Base-by-base conservation (phyloP, 2,888 invertebrate species). In the Shargacucullia verbasci region DNA sequence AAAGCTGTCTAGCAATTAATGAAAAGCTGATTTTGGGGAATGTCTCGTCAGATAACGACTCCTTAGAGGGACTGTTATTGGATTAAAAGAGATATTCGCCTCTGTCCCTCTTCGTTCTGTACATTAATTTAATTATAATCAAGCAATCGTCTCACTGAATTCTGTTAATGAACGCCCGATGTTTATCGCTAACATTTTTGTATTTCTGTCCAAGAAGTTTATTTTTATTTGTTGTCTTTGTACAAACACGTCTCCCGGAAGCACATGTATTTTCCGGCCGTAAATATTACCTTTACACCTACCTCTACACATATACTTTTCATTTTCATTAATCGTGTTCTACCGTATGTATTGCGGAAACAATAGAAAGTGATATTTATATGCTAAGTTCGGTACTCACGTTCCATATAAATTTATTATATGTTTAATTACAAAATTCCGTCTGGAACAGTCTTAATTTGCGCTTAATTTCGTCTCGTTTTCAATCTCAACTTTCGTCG, bases 1-100 rank as follows among this genome's bases (percentile, higher is more conserved):
- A 87, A 88, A 83, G 80, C 82, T 83, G 83, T 80, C 82, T 69
- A 81, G 82, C 89, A 91, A 90, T 91, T 89, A 91, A 91, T 88
- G 89, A 87, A 89, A 86, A 87, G 89, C 89, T 88, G 89, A 88
- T 90, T 87, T 85, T 73, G 83, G 83, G 79, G 77, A 81, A 86
- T 83, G 83, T 86, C 83, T 80, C 74, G 64, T 53, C 69, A 79
- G 90, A 91, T 88, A 88, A 84, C 83, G 81, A 68, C 68, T 73
- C 62, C 71, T 71, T 71, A 70, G 76, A 72, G 75, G 69, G 67
- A 72, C 63, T 73, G 68, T 83, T 82, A 83, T 82, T 84, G 83
- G 82, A 86, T 82, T 80, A 80, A 82, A 84, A 81, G 83, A 84
- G 86, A 88, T 87, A 79, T 77, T 81, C 75, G 79, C 65, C 55